Conservation (phyloP, 2,888 invertebrate species). For the Megastigmus dorsalis region DNA sequence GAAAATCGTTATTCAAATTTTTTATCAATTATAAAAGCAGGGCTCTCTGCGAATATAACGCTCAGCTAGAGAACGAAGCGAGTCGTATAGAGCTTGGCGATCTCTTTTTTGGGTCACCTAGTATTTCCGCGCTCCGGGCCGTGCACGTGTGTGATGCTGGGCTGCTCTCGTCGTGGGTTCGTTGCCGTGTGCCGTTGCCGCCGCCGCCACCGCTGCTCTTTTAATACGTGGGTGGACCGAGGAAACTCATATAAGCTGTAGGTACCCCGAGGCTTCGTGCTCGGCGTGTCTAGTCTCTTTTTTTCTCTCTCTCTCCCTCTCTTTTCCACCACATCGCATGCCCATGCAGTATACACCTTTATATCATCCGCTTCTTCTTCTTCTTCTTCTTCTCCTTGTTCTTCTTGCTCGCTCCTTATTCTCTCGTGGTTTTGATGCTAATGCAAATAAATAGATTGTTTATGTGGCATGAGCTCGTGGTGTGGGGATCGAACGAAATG, state of each 20-base stretch:
- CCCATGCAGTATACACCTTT: no score
- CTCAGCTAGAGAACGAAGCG: no score
- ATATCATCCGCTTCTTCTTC: no score
- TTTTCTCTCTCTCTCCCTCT: background rate
- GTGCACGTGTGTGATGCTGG: slow-evolving; percentile 25
- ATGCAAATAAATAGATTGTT: slow-evolving; percentile 1
- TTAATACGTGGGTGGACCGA: slow-evolving; percentile 38
- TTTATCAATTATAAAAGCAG: no score
- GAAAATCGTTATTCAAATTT: no score
- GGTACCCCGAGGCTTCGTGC: background rate
- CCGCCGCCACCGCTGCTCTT: no score
- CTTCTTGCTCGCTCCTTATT: background rate
- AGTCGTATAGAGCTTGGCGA: no score
- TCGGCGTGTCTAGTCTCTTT: background rate
- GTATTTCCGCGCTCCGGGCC: slow-evolving; percentile 47
- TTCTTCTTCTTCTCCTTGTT: background rate
- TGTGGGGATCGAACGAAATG: no score
- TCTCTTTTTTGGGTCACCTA: slow-evolving; percentile 38
- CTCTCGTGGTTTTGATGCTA: no score
- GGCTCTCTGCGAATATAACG: no score
- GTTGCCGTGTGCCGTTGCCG: no score
- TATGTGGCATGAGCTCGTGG: background rate
- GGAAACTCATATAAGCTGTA: slow-evolving; percentile 23
- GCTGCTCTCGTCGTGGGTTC: no score
- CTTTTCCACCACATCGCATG: background rate